Base-by-base conservation (phyloP, 2,113 vertebrate species). In the Pterocles orientalis region DNA sequence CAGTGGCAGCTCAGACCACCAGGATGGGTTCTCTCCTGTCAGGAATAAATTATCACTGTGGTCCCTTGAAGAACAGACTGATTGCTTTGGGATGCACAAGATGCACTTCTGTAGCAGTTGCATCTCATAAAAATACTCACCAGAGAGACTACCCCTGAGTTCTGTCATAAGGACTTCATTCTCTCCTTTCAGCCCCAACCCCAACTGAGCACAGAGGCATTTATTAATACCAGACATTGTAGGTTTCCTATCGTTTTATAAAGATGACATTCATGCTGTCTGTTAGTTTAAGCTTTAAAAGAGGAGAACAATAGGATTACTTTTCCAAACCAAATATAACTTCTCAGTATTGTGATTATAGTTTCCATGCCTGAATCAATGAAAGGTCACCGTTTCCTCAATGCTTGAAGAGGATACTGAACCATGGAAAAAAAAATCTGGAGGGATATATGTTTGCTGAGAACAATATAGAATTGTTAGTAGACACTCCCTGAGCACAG, bases 251-350 rank as follows among this genome's bases (percentile, higher is more conserved):
- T 89, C 66, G 0, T 97, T 92, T 94, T 85, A 93, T 88, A 77
- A 94, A 92, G 90, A 97, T 92, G 84, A 94, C 51, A 97, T 96
- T 93, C 96, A 92, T 75, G 93, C 82, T 96, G 94, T 90, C 84
- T 96, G 86, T 94, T 96, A 92, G 88, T 86, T 97, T 94, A 96
- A 96, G 76, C 51, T 92, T 87, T 93, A 73, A 94, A 96, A 88
- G 61, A 92, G 56, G 33, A 90, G 94, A 96, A 97, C 95, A 96
- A 97, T 96, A 82, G 72, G 82, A 90, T 90, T 87, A 82, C 34
- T 94, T 92, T 94, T 96, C 94, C 94, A 97, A 97, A 97, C 69
- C 72, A 95, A 96, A 96, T 95, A 94, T 19, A 92, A 82, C 48
- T 85, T 53, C 60, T 96, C 80, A 75, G 48, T 95, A 84, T 75